Base-by-base conservation (phyloP, 2,888 invertebrate species). In the Drosophila limbata region DNA sequence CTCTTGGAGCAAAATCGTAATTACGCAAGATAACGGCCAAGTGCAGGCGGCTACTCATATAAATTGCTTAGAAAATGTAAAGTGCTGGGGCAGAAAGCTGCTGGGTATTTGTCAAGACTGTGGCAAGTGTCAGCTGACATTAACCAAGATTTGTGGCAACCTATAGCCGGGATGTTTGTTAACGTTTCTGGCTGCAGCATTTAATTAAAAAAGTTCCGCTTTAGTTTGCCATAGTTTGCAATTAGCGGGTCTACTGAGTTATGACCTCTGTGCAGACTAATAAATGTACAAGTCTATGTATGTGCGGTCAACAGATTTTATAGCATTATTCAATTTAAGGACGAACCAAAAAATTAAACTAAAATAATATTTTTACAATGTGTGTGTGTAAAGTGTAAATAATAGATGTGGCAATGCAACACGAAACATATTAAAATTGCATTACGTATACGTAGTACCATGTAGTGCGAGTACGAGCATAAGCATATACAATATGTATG, bases 61-160 rank as follows among this genome's bases (percentile, higher is more conserved):
- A 86, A 86, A 86, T 86, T 84, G 85, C 85, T 89, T 82, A 89
- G 85, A 71, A 77, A 84, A 82, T 84, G 80, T 82, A 73, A 87
- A 81, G 75, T 79, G 87, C 31, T 47, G 73, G 61, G 64, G 69
- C 61, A 67, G 70, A 75, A 62, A 42, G 69, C 62, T 71, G 56
- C 59, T 35, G 69, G 75, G 66, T 84, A 84, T 85, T 89, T 85
- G 89, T 85, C 88, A 87, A 76, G 88, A 74, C 73, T 71, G 73
- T 53, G 64, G 70, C 70, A 69, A 73, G 74, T 81, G 84, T 71
- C 77, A 59, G 68, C 65, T 80, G 81, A 81, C 88, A 79, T 89
- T 87, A 87, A 87, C 86, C 84, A 87, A 89, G 86, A 87, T 87
- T 89, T 87, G 89, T 87, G 79, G 83, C 80, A 69, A 72, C 85